Evolutionary conservation across 2,797 vertebrate genomes (phyloP), one percentile per base, ranked within the genome.

Genomic region (Trematomus bernacchii): DNA sequence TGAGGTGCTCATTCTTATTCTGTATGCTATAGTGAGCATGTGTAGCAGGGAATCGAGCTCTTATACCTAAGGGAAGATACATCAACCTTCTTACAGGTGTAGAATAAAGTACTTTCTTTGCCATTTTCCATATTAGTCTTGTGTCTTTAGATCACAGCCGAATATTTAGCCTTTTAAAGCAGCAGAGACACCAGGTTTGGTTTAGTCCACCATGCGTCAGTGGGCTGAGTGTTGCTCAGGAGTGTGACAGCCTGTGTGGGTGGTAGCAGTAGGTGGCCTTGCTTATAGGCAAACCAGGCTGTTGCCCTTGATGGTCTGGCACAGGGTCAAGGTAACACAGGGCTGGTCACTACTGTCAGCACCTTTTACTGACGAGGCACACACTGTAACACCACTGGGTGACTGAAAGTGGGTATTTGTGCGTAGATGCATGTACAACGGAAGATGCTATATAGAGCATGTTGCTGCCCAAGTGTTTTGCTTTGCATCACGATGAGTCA

Each of bases 241-340:
- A 77, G 73, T 77, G 83, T 71, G 76, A 79, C 78, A 76, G 71
- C 58, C 61, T 84, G 77, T 30, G 84, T 89, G 85, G 72, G 79
- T 75, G 83, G 73, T 27, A 74, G 71, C 73, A 77, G 80, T 59
- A 48, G 76, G 83, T 70, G 84, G 86, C 66, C 62, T 23, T 63
- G 73, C 57, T 80, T 83, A 70, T 77, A 54, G 53, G 54, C 1
- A 50, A 43, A 76, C 66, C 73, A 77, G 88, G 70, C 85, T 88
- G 73, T 81, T 87, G 80, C 69, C 86, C 84, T 81, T 84, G 66
- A 83, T 78, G 73, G 68, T 76, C 79, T 91, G 85, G 83, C 86
- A 85, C 27, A 30, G 68, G 84, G 74, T 89, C 85, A 87, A 80
- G 71, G 83, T 80, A 78, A 47, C 30, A 61, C 61, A 68, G 43